Evolutionary conservation across 2,888 invertebrate genomes (phyloP).

Genomic region (Apodemia hepburni): DNA sequence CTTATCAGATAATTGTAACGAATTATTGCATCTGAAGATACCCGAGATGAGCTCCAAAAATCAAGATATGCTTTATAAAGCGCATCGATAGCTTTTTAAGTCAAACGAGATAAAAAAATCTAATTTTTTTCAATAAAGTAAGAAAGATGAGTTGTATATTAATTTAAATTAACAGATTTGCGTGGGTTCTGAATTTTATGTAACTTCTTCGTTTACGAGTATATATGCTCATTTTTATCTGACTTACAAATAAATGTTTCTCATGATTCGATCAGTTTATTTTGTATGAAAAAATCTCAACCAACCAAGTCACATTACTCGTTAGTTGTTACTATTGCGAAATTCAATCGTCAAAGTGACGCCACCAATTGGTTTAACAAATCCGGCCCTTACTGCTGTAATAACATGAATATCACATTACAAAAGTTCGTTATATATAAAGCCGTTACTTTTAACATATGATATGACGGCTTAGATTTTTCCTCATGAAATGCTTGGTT

Average conservation of each 20-base stretch:
- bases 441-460: constrained; percentile 76
- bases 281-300: not conserved
- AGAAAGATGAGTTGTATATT: not conserved
- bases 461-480: constrained; percentile 57
- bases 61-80: constrained; percentile 16
- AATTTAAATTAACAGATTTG: not conserved
- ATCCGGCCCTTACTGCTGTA: constrained; percentile 67
- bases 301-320: not conserved
- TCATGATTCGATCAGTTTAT: no score
- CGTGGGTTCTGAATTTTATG: no score
- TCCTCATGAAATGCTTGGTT: not conserved
- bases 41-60: constrained; percentile 9
- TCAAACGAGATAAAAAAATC: not conserved
- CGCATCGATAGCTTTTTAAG: not conserved
- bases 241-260: no score
- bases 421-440: constrained; percentile 77
- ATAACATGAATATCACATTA: constrained; percentile 73
- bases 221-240: no score
- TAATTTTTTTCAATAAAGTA: not conserved
- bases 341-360: constrained; percentile 57
- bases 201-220: no score
- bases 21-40: constrained; percentile 52
- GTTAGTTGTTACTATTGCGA: constrained; percentile 38
- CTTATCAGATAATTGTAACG: constrained; percentile 78
- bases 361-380: constrained; percentile 59